Evolutionary conservation across 1,140 invertebrate species (phyloP).

Genomic region (Cyclargus thomasi): DNA sequence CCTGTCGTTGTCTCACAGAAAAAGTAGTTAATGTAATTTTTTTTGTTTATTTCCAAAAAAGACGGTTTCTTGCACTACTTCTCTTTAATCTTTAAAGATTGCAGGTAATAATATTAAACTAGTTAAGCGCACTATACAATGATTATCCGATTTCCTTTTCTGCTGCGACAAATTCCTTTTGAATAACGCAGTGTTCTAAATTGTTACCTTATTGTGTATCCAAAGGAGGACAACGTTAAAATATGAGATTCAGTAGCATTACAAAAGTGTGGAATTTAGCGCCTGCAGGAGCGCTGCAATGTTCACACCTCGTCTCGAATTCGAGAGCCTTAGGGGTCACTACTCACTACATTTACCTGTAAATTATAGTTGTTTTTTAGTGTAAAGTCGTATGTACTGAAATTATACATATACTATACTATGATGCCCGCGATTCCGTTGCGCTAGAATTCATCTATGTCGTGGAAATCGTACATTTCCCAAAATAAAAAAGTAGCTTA

Average conservation of each 20-base stretch:
- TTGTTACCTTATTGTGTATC: neutral
- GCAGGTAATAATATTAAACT: neutral
- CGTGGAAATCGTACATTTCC: too few relatives aligned
- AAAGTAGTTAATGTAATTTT: too few relatives aligned
- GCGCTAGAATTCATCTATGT: too few relatives aligned
- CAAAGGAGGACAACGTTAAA: neutral
- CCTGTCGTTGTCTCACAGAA: too few relatives aligned
- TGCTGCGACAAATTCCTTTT: neutral
- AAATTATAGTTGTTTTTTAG: too few relatives aligned
- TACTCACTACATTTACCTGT: neutral
- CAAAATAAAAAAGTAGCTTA: too few relatives aligned
- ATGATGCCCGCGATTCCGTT: too few relatives aligned
- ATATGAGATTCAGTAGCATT: conserved; percentile 1
- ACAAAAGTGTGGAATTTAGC: neutral
- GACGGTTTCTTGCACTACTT: too few relatives aligned
- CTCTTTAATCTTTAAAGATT: too few relatives aligned
- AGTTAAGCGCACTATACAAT: neutral
- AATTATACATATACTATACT: too few relatives aligned
- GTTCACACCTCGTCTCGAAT: neutral
- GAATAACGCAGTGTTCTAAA: neutral
- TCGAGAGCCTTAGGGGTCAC: neutral
- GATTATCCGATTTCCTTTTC: neutral
- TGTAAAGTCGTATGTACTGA: too few relatives aligned
- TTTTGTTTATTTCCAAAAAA: too few relatives aligned
- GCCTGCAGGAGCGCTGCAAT: neutral